Evolutionary conservation across 2,888 invertebrate species (phyloP), one percentile per base, ranked within the genome.

Genomic region (Epinotia ramella): DNA sequence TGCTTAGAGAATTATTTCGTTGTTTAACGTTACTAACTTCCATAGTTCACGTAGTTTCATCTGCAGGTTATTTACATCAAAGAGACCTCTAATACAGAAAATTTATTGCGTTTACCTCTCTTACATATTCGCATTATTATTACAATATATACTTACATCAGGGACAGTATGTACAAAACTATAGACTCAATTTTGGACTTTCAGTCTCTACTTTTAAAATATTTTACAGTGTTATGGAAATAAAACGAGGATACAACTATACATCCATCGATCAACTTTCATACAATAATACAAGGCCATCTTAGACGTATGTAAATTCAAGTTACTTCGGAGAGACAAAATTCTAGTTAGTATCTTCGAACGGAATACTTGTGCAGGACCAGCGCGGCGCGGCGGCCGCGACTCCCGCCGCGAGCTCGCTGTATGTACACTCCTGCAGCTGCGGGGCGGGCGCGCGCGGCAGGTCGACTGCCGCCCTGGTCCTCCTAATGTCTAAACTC

Each of bases 161-260:
- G 91, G 90, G 92, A 91, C 85, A 91, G 79, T 86, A 86, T 94
- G 89, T 94, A 94, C 94, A 94, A 93, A 93, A 93, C 91, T 93
- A 93, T 93, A 94, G 92, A 93, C 92, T 94, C 93, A 91, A 93
- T 91, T 92, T 91, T 91, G 92, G 93, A 94, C 93, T 94, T 93
- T 93, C 93, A 94, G 93, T 94, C 94, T 94, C 93, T 93, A 93
- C 89, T 89, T 88, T 91, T 88, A 86, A 89, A 87, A 84, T 88
- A 89, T 87, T 84, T 86, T 89, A 90, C 88, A 90, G 82, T 88
- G 84, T 86, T 86, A 73, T 73, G 81, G 83, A 88, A 90, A 89
- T 83, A 86, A 89, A 88, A 84, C 81, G 83, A 87, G 82, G 82
- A 81, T 82, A 86, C 83, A 85, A 86, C 84, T 88, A 85, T 89